Conservation (phyloP, 1,140 invertebrate genomes). For the Periplaneta americana region DNA sequence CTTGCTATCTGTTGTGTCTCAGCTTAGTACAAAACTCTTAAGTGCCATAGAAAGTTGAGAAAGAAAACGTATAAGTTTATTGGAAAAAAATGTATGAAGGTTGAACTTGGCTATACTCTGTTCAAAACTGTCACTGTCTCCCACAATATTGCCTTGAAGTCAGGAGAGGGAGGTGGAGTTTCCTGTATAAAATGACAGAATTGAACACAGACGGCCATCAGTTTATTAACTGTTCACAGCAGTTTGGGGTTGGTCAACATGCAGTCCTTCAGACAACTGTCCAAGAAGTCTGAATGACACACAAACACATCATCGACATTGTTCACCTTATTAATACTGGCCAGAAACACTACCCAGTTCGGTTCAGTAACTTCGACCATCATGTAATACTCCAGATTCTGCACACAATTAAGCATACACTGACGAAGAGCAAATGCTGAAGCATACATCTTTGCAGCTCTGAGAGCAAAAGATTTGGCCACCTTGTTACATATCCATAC, state of each 20-base stretch:
- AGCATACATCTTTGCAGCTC: slow-evolving; percentile 63
- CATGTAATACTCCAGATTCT: slow-evolving; percentile 97
- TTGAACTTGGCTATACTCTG: slow-evolving; percentile 66
- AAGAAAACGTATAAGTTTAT: no score
- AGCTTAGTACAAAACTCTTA: no score
- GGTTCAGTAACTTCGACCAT: slow-evolving; percentile 96
- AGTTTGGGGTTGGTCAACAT: slow-evolving; percentile 89
- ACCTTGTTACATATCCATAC: slow-evolving; percentile 94
- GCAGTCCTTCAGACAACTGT: slow-evolving; percentile 88
- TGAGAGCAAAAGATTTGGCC: slow-evolving; percentile 72
- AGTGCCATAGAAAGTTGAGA: no score
- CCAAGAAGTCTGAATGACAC: slow-evolving; percentile 84
- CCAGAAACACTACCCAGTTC: slow-evolving; percentile 85
- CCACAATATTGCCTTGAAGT: slow-evolving; percentile 21
- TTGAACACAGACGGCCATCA: slow-evolving; percentile 79
- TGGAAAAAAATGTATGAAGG: no score
- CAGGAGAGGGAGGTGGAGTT: no score
- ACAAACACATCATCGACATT: slow-evolving; percentile 90
- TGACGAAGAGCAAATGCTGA: slow-evolving; percentile 89
- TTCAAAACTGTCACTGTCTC: slow-evolving; percentile 52
- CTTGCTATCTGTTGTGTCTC: no score
- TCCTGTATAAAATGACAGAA: slow-evolving; percentile 84
- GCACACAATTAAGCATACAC: slow-evolving; percentile 93
- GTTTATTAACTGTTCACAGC: slow-evolving; percentile 72
- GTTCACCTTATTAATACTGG: slow-evolving; percentile 77